Evolutionary conservation across 2,797 vertebrate species (phyloP).

Genomic region (Sphenopsis melanotis): DNA sequence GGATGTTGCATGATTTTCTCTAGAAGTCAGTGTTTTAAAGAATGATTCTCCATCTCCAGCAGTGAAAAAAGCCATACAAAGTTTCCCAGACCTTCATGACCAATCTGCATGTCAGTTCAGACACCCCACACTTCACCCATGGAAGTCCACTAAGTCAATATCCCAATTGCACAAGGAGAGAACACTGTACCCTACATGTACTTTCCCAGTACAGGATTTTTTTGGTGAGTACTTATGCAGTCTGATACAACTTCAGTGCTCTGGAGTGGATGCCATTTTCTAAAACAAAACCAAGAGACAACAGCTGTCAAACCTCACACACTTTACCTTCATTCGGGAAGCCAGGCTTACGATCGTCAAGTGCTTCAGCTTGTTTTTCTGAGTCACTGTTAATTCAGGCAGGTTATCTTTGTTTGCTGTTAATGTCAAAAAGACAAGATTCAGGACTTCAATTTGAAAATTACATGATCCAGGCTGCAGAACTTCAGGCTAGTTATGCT

Average conservation of each 20-base stretch:
- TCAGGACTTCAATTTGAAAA: constrained; percentile 31
- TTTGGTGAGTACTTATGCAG: background rate
- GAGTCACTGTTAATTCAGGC: constrained; percentile 76
- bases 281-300: background rate
- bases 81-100: background rate
- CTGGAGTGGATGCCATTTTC: background rate
- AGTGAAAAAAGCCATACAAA: background rate
- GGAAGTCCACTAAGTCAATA: background rate
- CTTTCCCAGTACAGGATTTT: background rate
- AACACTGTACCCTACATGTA: background rate
- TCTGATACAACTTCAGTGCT: background rate
- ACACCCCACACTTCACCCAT: background rate
- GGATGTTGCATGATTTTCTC: background rate
- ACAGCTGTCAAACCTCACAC: background rate
- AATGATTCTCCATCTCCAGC: background rate
- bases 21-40: background rate
- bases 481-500: background rate
- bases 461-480: background rate
- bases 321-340: constrained; percentile 78
- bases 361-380: constrained; percentile 84
- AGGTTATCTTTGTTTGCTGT: constrained; percentile 80
- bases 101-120: background rate
- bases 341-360: constrained; percentile 82
- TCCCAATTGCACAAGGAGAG: background rate
- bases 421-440: constrained; percentile 48